Percentiles rank a stretch among this genome's conserved stretches.
Conservation (phyloP, 2,113 vertebrate genomes). For the zebrafish (Danio rerio) region GRCz12tu NC_133185.1:29982501-29983000, state of each 20-base stretch:
- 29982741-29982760: neutral
- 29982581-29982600: neutral
- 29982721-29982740: neutral
- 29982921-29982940: neutral
- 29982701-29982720: neutral
- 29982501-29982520: neutral
- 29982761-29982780: neutral
- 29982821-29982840: neutral
- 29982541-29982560: neutral
- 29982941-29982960: neutral
- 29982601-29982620: neutral
- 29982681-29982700: neutral
- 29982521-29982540: neutral
- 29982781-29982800: neutral
- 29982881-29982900: neutral
- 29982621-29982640: neutral
- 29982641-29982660: neutral
- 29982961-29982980: neutral
- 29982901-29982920: neutral
- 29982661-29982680: neutral
- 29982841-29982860: neutral
- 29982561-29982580: neutral
- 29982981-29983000: slow-evolving; percentile 29
- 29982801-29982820: neutral
- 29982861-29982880: slow-evolving; percentile 5